A percentile compares a stretch with the other conserved stretches of the same genome.
These are phyloP conservation scores for Phaedon cochleariae DNA, from an alignment of 2,888 invertebrate genomes.

Conservation along the genomic window DNA sequence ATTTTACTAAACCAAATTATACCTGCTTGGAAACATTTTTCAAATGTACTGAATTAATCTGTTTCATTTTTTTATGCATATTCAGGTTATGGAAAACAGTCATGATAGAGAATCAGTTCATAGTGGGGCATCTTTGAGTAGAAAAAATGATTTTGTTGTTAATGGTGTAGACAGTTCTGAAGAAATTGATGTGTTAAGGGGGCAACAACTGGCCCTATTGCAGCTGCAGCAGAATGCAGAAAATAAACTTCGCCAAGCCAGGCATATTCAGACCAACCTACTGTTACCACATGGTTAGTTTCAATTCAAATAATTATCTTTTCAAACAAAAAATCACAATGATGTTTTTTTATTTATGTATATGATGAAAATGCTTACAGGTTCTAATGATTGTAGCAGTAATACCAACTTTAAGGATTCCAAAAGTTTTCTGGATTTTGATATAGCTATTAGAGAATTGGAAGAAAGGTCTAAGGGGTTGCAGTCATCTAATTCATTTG, in stretches of 20 bases:
- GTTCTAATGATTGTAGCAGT: not conserved
- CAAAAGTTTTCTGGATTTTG: conserved; percentile 39
- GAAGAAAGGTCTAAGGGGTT: conserved; percentile 54
- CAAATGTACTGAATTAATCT: no score
- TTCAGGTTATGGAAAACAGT: conserved; percentile 45
- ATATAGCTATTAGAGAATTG: conserved; percentile 52
- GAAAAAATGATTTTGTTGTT: conserved; percentile 49
- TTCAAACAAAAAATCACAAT: no score
- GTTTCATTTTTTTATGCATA: no score
- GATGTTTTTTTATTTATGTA: no score
- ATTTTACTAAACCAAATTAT: not conserved
- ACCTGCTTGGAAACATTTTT: no score
- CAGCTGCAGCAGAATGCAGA: conserved; percentile 59
- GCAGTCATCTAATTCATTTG: not conserved
- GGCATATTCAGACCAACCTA: conserved; percentile 56
- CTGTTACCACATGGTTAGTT: conserved; percentile 13
- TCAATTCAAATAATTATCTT: no score
- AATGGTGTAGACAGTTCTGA: conserved; percentile 52
- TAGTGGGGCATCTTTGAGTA: conserved; percentile 34
- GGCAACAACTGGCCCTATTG: conserved; percentile 54
- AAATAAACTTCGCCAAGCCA: conserved; percentile 57
- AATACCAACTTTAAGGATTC: not conserved
- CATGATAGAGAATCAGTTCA: conserved; percentile 47
- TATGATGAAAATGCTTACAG: not conserved
- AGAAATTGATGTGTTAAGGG: conserved; percentile 54